Conservation (phyloP, 1,140 invertebrate genomes). For the Marisa cornuarietis region DNA sequence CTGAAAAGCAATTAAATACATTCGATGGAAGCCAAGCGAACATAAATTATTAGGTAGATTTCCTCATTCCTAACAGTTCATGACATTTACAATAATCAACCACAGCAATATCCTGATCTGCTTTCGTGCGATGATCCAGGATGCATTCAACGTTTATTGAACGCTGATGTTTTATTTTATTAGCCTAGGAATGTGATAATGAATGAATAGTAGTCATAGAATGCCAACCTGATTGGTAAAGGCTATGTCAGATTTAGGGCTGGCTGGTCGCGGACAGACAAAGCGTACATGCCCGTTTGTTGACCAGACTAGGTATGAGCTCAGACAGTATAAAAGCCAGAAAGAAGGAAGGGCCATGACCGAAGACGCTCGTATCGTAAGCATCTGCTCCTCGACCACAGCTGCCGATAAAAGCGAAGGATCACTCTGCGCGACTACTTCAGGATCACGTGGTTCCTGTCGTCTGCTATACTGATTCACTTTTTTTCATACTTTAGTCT, state of each 20-base stretch:
- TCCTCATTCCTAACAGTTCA: too few species aligned
- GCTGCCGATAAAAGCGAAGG: not conserved
- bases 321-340: not conserved
- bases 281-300: conserved; percentile 33
- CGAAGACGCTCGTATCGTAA: not conserved
- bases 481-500: too few species aligned
- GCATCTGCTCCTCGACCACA: not conserved
- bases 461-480: not conserved
- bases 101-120: too few species aligned
- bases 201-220: not conserved
- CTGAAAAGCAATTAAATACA: too few species aligned
- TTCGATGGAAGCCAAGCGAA: too few species aligned
- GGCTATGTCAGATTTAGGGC: conserved; percentile 25
- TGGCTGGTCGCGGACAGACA: conserved; percentile 33
- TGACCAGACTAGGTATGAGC: not conserved
- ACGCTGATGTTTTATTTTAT: too few species aligned
- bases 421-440: not conserved
- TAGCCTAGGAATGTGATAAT: too few species aligned
- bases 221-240: conserved; percentile 21
- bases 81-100: too few species aligned
- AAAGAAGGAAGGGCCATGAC: not conserved
- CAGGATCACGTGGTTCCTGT: not conserved
- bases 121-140: too few species aligned
- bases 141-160: too few species aligned
- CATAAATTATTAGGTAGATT: too few species aligned